Base-by-base conservation (phyloP, 1,140 invertebrate genomes). In the Elysia chlorotica region DNA sequence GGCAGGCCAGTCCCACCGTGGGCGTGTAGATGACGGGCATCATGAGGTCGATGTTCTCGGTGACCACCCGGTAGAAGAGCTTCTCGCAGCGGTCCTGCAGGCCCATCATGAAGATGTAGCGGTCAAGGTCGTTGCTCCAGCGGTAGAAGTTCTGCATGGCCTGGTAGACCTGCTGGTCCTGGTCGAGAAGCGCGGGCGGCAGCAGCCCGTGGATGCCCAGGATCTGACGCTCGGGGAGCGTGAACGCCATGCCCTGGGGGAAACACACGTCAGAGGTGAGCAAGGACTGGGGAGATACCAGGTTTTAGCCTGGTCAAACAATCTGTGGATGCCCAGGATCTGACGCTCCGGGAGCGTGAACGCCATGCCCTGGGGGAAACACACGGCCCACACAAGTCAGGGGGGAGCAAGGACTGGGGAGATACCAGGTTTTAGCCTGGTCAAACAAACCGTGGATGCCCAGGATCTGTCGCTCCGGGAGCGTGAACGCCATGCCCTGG, bases 21-120 rank as follows among this genome's bases (percentile, higher is more conserved):
- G 98, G 97, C 0, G 97, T 99, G 87, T 99, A 99, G 10, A 99
- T 95, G 82, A 99, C 94, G 0, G 98, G 98, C 93, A 99, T 96
- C 89, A 98, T 92, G 79, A 95, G 91, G 83, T 97, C 94, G 65
- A 98, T 92, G 87, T 99, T 95, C 88, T 99, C 95, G 61, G 93
- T 92, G 25, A 99, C 86, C 28, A 99, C 91, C 73, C 94, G 92
- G 89, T 96, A 99, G 89, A 99, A 99, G 65, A 99, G 90, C 68
- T 83, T 82, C 75, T 87, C 85, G 56, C 84, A 84, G 17, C 85
- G 76, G 37, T 87, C 83, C 72, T 84, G 80, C 4, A 85, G 72
- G 0, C 74, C 76, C 78, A 82, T 82, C 59, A 85, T 63, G 74
- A 83, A 85, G 70, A 86, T 83, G 70, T 82, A 86, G 10, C 81